Evolutionary conservation across 1,140 invertebrate genomes (phyloP).

Genomic region (Anadara kagoshimensis): DNA sequence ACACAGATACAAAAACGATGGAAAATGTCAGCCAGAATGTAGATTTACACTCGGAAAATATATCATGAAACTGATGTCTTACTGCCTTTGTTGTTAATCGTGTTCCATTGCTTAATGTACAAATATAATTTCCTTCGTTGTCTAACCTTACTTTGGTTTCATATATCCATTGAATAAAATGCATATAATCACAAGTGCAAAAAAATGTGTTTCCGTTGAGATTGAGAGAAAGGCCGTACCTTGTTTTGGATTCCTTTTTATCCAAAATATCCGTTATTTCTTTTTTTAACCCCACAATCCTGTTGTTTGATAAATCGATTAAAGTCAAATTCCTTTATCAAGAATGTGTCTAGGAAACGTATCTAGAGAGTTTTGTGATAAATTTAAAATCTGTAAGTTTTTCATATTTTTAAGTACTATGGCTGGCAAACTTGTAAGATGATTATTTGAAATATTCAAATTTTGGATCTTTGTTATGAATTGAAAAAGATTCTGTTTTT

Average conservation of each 20-base stretch:
- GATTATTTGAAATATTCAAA: not conserved
- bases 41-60: constrained; percentile 1
- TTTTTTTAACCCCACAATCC: not conserved
- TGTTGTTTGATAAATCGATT: not conserved
- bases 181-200: not conserved
- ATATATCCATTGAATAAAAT: constrained; percentile 4
- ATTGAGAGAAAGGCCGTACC: not conserved
- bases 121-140: not conserved
- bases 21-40: not conserved
- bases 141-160: not conserved
- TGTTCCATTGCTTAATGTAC: not conserved
- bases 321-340: not conserved
- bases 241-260: too few relatives aligned
- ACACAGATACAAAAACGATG: not conserved
- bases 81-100: not conserved
- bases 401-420: not conserved
- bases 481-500: constrained; percentile 1
- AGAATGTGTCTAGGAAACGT: not conserved
- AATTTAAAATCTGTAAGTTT: not conserved
- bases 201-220: not conserved
- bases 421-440: not conserved
- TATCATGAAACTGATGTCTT: constrained; percentile 1
- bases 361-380: constrained; percentile 5
- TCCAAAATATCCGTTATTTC: not conserved
- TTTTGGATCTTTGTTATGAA: not conserved